These are phyloP conservation scores for Ormyrus labotus DNA, from an alignment of 2,888 invertebrate species.

Conservation along the genomic window DNA sequence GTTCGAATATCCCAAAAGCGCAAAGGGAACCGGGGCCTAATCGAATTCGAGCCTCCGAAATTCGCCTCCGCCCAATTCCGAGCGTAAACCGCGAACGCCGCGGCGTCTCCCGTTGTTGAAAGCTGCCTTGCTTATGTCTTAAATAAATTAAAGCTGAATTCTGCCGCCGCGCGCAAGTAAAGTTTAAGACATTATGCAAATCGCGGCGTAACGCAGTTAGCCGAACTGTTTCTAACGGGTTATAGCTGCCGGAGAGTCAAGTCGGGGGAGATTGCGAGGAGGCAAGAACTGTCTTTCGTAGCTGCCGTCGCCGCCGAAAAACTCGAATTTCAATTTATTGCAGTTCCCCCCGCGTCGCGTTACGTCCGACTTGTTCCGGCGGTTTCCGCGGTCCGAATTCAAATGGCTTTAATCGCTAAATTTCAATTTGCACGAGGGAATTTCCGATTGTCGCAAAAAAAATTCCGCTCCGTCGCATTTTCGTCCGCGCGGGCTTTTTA, in stretches of 20 bases:
- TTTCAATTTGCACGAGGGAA: too few species aligned
- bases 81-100: too few species aligned
- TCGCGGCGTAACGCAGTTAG: slow-evolving; percentile 36
- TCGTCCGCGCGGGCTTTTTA: too few species aligned
- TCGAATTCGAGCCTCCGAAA: too few species aligned
- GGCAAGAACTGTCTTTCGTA: slow-evolving; percentile 19
- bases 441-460: too few species aligned
- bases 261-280: slow-evolving; percentile 5
- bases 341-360: not conserved
- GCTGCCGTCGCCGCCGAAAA: not conserved
- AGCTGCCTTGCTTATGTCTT: slow-evolving; percentile 4
- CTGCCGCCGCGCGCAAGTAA: not conserved
- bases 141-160: slow-evolving; percentile 40
- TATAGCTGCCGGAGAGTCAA: not conserved
- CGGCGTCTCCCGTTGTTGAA: not conserved
- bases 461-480: too few species aligned
- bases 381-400: too few species aligned
- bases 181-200: slow-evolving; percentile 51
- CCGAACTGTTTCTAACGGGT: slow-evolving; percentile 41
- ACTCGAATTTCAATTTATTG: slow-evolving; percentile 46
- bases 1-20: too few species aligned
- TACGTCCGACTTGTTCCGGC: not conserved
- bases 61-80: too few species aligned
- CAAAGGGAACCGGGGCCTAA: too few species aligned
- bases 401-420: too few species aligned